Percentiles rank a stretch among this genome's conserved stretches.
Evolutionary conservation across 2,113 vertebrate genomes (phyloP).

Genomic region (Hippocampus abdominalis): DNA sequence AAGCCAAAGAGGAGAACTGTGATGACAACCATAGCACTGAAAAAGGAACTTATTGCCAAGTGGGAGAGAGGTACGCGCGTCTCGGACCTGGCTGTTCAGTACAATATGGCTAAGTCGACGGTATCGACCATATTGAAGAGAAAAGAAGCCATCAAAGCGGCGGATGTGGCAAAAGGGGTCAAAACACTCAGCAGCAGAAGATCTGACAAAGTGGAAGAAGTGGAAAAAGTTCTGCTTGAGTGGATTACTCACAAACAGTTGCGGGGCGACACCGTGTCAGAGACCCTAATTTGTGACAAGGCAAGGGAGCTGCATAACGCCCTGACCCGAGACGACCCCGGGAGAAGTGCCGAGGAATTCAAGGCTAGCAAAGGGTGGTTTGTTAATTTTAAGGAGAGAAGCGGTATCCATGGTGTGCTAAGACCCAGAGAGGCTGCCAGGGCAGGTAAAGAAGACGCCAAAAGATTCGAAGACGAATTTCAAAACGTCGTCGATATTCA

Average conservation of each 20-base stretch:
- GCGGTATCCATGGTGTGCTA: neutral
- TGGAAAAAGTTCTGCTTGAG: conserved; percentile 8
- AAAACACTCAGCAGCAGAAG: conserved; percentile 3
- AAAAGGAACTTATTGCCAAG: conserved; percentile 7
- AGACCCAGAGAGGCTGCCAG: neutral
- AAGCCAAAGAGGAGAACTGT: conserved; percentile 7
- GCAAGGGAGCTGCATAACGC: conserved; percentile 5
- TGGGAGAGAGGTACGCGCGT: neutral
- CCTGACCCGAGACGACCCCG: neutral
- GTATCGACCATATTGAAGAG: conserved; percentile 8
- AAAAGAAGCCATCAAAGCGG: conserved; percentile 12
- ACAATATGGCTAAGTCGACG: conserved; percentile 4
- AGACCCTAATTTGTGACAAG: conserved; percentile 2
- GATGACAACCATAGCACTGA: conserved; percentile 7
- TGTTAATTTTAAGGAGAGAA: conserved; percentile 10
- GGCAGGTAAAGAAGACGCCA: neutral
- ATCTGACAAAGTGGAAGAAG: conserved; percentile 5
- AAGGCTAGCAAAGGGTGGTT: conserved; percentile 6
- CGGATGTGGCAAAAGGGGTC: conserved; percentile 1
- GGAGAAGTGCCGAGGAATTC: neutral
- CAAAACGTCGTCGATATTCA: neutral
- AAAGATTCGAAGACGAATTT: conserved; percentile 1
- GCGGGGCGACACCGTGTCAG: conserved; percentile 5
- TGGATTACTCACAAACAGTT: conserved; percentile 12
- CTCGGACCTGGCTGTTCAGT: neutral